Evolutionary conservation across 1,140 invertebrate genomes (phyloP).

Genomic region (Temnothorax curvispinosus): DNA sequence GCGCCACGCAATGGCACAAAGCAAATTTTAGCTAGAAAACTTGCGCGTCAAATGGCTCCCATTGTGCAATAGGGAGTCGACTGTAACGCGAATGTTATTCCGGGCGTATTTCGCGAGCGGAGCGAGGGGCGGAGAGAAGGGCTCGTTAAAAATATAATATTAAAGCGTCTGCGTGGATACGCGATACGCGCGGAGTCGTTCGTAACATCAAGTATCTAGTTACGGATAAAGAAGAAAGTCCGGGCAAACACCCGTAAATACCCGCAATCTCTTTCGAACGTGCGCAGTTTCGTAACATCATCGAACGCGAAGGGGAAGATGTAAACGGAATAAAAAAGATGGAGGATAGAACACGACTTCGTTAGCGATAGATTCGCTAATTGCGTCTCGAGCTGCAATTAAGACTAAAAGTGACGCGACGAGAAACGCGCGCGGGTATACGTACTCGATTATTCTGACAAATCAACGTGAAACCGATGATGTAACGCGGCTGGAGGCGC

Average conservation of each 20-base stretch:
- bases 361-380: constrained; percentile 34
- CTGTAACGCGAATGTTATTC: constrained; percentile 15
- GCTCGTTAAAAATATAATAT: constrained; percentile 25
- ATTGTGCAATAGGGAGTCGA: constrained; percentile 8
- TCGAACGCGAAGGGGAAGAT: background rate
- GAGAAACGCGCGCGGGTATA: background rate
- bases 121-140: too few species aligned
- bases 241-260: constrained; percentile 5
- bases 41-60: constrained; percentile 34
- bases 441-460: background rate
- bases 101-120: background rate
- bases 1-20: constrained; percentile 34
- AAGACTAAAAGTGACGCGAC: background rate
- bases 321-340: background rate
- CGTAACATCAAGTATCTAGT: background rate
- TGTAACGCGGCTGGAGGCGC: constrained; percentile 6
- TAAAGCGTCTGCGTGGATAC: background rate
- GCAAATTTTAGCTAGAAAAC: constrained; percentile 53
- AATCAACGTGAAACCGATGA: constrained; percentile 31
- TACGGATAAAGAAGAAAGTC: constrained; percentile 19
- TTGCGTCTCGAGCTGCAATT: constrained; percentile 28
- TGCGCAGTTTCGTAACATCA: background rate
- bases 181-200: background rate
- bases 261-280: constrained; percentile 30
- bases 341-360: background rate